Evolutionary conservation across 2,113 vertebrate species (phyloP).

Genomic region (Origma solitaria): DNA sequence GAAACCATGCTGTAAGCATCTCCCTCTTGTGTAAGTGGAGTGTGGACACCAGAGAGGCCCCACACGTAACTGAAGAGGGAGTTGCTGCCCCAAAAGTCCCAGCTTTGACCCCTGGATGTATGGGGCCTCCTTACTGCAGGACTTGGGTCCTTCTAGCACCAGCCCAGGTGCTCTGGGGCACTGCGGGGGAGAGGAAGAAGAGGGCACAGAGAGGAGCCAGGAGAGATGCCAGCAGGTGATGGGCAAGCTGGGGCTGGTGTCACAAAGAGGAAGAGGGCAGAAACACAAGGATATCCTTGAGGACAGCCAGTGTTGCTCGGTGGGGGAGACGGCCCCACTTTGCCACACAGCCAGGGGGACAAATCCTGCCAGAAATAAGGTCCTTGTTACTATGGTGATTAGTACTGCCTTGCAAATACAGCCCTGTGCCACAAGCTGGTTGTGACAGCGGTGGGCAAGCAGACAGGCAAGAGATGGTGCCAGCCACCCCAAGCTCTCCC

Average conservation of each 20-base stretch:
- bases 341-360: not conserved
- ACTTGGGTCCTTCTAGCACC: not conserved
- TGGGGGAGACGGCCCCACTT: accelerated
- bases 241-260: too few relatives aligned
- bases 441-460: accelerated
- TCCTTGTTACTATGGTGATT: not conserved
- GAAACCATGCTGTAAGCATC: not conserved
- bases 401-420: not conserved
- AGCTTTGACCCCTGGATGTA: not conserved
- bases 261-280: not conserved
- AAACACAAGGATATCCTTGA: accelerated
- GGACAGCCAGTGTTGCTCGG: not conserved
- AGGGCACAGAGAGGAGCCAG: not conserved
- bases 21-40: not conserved
- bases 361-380: not conserved
- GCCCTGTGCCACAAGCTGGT: not conserved
- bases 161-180: not conserved
- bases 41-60: accelerated
- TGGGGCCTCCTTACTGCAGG: not conserved
- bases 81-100: not conserved
- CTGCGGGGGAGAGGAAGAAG: not conserved
- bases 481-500: not conserved
- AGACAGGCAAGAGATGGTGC: not conserved
- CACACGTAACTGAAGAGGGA: not conserved
- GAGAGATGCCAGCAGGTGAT: not conserved